Conservation (phyloP, 2,888 invertebrate species). For the Argynnis bischoffii region DNA sequence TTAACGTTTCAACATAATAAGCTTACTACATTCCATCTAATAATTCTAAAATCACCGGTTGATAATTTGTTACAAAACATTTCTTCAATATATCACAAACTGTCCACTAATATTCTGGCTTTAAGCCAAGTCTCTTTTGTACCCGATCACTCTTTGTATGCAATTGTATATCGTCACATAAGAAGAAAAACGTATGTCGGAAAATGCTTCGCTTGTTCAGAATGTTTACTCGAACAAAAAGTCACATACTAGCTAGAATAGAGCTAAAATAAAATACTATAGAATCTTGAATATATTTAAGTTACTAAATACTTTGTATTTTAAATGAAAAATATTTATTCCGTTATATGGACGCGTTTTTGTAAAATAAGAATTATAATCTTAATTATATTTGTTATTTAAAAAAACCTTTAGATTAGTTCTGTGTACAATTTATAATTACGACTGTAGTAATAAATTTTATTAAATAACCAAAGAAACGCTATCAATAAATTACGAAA, state of each 20-base stretch:
- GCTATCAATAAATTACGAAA: not conserved
- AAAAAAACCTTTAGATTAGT: too few species aligned
- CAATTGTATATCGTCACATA: constrained; percentile 13
- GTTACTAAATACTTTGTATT: too few species aligned
- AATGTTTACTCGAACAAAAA: constrained; percentile 5
- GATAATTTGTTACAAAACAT: not conserved
- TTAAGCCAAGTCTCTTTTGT: constrained; percentile 10
- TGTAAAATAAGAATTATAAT: too few species aligned
- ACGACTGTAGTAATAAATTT: not conserved
- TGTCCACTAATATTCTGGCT: constrained; percentile 14
- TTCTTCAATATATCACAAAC: constrained; percentile 9
- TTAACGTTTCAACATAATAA: not conserved
- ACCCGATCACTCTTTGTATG: constrained; percentile 12
- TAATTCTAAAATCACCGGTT: not conserved
- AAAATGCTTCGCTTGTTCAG: not conserved
- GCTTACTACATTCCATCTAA: not conserved
- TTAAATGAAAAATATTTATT: too few species aligned
- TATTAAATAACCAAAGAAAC: not conserved
- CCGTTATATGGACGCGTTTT: too few species aligned
- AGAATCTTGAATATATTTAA: too few species aligned
- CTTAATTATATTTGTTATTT: too few species aligned
- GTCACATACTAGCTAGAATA: not conserved
- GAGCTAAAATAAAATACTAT: too few species aligned
- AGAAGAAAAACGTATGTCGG: not conserved
- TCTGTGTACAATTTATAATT: too few species aligned